Base-by-base conservation (phyloP, 2,113 vertebrate genomes). In the Pluvianellus socialis region DNA sequence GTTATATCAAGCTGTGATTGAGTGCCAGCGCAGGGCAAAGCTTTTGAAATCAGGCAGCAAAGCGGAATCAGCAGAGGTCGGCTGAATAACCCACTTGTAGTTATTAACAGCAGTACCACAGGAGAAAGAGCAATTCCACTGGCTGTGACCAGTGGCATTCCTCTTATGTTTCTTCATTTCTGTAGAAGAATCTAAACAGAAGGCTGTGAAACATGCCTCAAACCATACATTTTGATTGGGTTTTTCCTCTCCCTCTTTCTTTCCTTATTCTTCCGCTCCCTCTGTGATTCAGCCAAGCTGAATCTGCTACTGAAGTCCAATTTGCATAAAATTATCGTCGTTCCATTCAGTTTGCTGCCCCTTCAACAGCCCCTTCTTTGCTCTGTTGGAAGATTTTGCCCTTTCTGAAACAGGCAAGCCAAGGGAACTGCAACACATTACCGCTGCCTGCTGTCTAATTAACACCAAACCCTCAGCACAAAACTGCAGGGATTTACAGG, bases 1-100 rank as follows among this genome's bases (percentile, higher is more conserved):
- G 85, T 94, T 84, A 88, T 67, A 92, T 92, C 94, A 96, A 96
- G 97, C 97, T 97, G 97, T 33, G 94, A 96, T 63, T 67, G 35
- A 96, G 96, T 93, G 95, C 83, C 94, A 94, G 93, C 12, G 3
- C 66, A 88, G 96, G 94, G 96, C 92, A 94, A 72, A 95, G 93
- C 97, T 97, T 91, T 97, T 95, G 93, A 97, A 98, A 97, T 92
- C 94, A 98, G 96, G 95, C 97, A 98, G 97, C 97, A 97, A 97
- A 97, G 94, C 96, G 61, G 91, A 98, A 98, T 95, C 95, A 96
- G 96, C 97, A 97, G 94, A 98, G 97, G 97, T 96, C 45, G 18
- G 94, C 95, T 97, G 94, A 96, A 95, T 97, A 97, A 97, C 96
- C 96, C 97, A 96, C 96, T 98, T 95, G 97, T 83, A 96, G 95